These are phyloP conservation scores for Aplocera efformata DNA, from an alignment of 2,888 invertebrate genomes.

Conservation along the genomic window DNA sequence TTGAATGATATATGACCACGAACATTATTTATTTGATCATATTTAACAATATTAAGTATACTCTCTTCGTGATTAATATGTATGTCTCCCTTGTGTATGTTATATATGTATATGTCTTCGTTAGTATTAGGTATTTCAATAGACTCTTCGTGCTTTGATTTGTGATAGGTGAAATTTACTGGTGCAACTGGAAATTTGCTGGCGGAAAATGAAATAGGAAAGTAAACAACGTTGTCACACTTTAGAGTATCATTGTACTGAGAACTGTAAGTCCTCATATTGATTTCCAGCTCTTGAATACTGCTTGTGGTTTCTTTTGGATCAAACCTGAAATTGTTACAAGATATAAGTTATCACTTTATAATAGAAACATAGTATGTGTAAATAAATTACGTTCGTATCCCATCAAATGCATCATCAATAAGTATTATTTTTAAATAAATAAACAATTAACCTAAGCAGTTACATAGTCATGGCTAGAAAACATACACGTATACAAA, in stretches of 20 bases:
- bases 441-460: too few relatives aligned
- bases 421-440: too few relatives aligned
- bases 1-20: slow-evolving; percentile 42
- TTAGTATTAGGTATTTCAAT: slow-evolving; percentile 6
- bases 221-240: slow-evolving; percentile 66
- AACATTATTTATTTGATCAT: slow-evolving; percentile 4
- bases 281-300: slow-evolving; percentile 67
- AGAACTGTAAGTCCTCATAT: slow-evolving; percentile 57
- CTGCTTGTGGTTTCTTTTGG: slow-evolving; percentile 54
- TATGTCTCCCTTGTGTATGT: not conserved
- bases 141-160: slow-evolving; percentile 6
- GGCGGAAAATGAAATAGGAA: slow-evolving; percentile 70
- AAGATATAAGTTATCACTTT: slow-evolving; percentile 2
- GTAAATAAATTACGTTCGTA: too few relatives aligned
- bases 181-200: slow-evolving; percentile 70
- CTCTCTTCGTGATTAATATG: not conserved
- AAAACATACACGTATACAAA: too few relatives aligned
- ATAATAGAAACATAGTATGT: too few relatives aligned
- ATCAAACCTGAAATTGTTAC: slow-evolving; percentile 56
- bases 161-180: slow-evolving; percentile 42
- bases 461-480: too few relatives aligned
- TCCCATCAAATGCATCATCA: too few relatives aligned
- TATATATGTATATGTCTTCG: slow-evolving; percentile 5
- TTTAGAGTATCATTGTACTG: slow-evolving; percentile 52
- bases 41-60: slow-evolving; percentile 1